Conservation (phyloP, 2,888 invertebrate genomes). For the Spilosoma lubricipeda region DNA sequence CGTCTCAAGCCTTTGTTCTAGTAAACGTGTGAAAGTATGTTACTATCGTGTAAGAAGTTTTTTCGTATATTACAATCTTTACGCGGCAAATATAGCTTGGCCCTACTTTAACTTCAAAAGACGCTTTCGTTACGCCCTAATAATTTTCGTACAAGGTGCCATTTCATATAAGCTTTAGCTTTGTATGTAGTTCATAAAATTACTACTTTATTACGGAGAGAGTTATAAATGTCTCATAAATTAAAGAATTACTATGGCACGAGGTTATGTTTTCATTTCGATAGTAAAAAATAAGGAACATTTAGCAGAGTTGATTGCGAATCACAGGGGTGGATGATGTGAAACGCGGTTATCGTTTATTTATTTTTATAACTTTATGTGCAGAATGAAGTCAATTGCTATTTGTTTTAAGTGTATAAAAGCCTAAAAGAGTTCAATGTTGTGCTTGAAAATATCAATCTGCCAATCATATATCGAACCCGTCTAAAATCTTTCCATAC, state of each 20-base stretch:
- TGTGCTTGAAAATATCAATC: no score
- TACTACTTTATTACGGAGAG: constrained; percentile 7
- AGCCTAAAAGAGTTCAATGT: no score
- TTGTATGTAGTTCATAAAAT: constrained; percentile 12
- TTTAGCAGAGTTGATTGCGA: not conserved
- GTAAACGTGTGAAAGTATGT: constrained; percentile 21
- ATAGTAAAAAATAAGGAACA: not conserved
- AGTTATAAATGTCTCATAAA: constrained; percentile 10
- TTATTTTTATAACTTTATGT: not conserved
- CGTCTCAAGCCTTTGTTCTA: constrained; percentile 4
- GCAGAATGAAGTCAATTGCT: not conserved
- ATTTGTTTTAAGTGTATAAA: not conserved
- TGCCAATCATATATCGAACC: no score
- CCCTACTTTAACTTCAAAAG: constrained; percentile 20
- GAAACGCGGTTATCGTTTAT: not conserved
- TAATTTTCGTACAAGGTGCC: constrained; percentile 20
- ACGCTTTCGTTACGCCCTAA: constrained; percentile 28
- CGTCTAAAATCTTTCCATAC: no score
- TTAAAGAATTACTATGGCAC: not conserved
- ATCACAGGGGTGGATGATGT: not conserved
- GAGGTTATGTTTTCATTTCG: not conserved
- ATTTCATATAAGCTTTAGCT: constrained; percentile 15
- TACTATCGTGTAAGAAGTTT: constrained; percentile 5
- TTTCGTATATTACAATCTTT: constrained; percentile 23
- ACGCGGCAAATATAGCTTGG: constrained; percentile 10